Evolutionary conservation across 2,888 invertebrate species (phyloP).

Genomic region (Lamproptera curius): DNA sequence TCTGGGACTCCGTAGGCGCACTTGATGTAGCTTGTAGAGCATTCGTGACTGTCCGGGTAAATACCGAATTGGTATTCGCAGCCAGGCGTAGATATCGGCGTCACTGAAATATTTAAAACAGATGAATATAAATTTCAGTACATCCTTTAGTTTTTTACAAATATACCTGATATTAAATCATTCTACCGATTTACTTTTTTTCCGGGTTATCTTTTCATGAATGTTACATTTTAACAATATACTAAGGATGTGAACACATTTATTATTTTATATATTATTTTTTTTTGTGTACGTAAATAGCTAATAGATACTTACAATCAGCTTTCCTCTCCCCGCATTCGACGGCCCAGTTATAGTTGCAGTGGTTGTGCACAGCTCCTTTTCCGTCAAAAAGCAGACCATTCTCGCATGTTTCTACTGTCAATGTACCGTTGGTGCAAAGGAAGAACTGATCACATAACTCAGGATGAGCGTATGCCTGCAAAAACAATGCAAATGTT

Average conservation of each 20-base stretch:
- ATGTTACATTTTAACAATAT: no score
- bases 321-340: slow-evolving; percentile 89
- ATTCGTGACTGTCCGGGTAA: slow-evolving; percentile 87
- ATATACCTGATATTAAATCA: no score
- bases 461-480: slow-evolving; percentile 92
- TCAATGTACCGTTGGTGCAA: slow-evolving; percentile 93
- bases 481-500: no score
- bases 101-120: slow-evolving; percentile 74
- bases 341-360: slow-evolving; percentile 96
- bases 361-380: slow-evolving; percentile 93
- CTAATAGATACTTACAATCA: slow-evolving; percentile 81
- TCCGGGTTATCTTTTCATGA: no score
- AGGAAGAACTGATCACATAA: slow-evolving; percentile 93
- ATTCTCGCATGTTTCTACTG: slow-evolving; percentile 94
- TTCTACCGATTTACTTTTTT: no score
- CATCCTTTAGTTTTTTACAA: no score
- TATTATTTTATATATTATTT: no score
- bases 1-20: slow-evolving; percentile 90
- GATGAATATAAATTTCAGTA: neutral
- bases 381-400: slow-evolving; percentile 94
- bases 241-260: no score
- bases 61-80: slow-evolving; percentile 94
- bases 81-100: slow-evolving; percentile 87
- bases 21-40: slow-evolving; percentile 91
- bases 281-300: no score